Evolutionary conservation across 2,113 vertebrate species (phyloP), one percentile per base, ranked within the genome.

Genomic region (Microtus oregoni): DNA sequence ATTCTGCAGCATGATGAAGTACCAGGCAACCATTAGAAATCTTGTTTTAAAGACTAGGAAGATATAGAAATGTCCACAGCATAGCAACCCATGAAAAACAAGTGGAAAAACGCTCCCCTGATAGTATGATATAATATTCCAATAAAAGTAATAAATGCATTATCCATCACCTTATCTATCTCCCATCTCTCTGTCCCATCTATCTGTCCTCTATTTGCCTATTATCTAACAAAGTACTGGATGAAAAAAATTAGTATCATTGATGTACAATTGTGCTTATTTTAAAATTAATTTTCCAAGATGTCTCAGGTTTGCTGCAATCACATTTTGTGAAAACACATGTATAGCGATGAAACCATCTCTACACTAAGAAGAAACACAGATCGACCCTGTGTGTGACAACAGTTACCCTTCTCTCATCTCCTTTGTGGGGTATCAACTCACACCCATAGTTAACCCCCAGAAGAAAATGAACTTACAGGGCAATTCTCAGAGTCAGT

Each of bases 351-450:
- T 19, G 24, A 20, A 55, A 63, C 32, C 5, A 19, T 3, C 12
- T 2, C 4, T 6, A 41, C 0, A 30, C 6, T 72, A 81, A 70
- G 3, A 26, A 0, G 32, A 89, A 76, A 63, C 20, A 44, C 50
- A n/a, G 24, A 47, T 44, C 2, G 0, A 58, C 7, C 3, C 19
- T 1, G 0, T 3, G n/a, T 14, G 22, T 77, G 72, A 22, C 38
- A 44, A 11, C 24, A 3, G 0, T 17, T 41, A 5, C 11, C 47
- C 4, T n/a, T 15, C 22, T n/a, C 2, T 28, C 50, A 24, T 92
- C 26, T 35, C 11, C 19, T 44, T 63, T 38, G 2, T 28, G 1
- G 4, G 2, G 0, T n/a, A 12, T n/a, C 19, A 50, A 17, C 63
- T 79, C 38, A 1, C 9, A 14, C 67, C 13, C 11, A 15, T 61